Percentiles rank a stretch among this genome's conserved stretches.
Evolutionary conservation across 1,140 invertebrate species (phyloP).

Genomic region (Megathymus violae): DNA sequence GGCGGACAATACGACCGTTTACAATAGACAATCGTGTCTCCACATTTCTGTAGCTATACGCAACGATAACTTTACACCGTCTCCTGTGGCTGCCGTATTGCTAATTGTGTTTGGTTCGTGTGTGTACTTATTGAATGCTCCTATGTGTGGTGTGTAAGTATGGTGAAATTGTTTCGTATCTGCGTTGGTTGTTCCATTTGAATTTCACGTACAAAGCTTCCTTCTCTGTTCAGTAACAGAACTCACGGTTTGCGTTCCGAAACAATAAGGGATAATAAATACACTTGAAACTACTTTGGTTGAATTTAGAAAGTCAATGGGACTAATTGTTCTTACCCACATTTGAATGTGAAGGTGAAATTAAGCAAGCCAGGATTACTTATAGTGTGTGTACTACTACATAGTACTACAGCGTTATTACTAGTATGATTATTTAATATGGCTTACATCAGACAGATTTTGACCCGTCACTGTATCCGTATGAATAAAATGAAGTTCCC

Average conservation of each 20-base stretch:
- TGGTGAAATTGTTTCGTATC: not conserved
- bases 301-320: too few relatives aligned
- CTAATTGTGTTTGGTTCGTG: constrained; percentile 1
- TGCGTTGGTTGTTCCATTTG: not conserved
- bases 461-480: too few relatives aligned
- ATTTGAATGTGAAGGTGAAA: too few relatives aligned
- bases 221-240: not conserved
- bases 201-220: not conserved
- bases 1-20: constrained; percentile 20
- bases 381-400: too few relatives aligned
- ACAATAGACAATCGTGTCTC: constrained; percentile 37
- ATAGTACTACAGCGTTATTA: too few relatives aligned
- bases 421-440: too few relatives aligned
- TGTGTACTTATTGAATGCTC: not conserved
- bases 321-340: too few relatives aligned
- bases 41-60: constrained; percentile 15
- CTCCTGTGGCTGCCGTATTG: not conserved
- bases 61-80: constrained; percentile 16
- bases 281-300: too few relatives aligned
- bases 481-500: too few relatives aligned
- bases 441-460: too few relatives aligned
- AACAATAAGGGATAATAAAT: not conserved
- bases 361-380: too few relatives aligned
- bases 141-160: not conserved
- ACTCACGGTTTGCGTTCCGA: not conserved